phyloP scores from a whole-genome alignment of 2,888 invertebrate species.

The Patella ulyssiponensis region DNA sequence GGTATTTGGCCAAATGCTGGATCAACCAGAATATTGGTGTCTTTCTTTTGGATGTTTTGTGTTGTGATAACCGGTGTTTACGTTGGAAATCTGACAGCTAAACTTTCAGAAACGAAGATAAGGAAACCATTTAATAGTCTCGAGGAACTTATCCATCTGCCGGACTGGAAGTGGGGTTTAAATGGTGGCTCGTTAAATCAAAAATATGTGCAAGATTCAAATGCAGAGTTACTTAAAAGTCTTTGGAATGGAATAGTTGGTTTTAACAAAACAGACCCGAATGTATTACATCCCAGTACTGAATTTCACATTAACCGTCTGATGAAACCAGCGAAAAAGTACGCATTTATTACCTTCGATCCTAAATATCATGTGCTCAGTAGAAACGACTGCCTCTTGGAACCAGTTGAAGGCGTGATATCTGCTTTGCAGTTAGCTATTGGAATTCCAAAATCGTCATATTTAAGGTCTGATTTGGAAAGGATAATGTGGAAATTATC shows the following conservation, averaged over 20 bases:
- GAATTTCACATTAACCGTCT: neutral
- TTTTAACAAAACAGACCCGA: neutral
- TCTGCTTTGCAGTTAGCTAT: neutral
- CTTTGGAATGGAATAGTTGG: neutral
- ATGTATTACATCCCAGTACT: neutral
- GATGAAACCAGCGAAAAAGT: neutral
- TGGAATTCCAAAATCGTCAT: neutral
- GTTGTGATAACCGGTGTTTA: neutral
- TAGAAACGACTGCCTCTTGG: neutral
- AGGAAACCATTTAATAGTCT: neutral
- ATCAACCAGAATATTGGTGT: neutral
- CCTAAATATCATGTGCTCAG: neutral
- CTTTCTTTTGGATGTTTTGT: constrained; percentile 1
- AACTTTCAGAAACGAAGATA: neutral
- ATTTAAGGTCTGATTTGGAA: neutral
- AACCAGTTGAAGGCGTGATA: neutral
- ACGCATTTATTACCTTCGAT: neutral
- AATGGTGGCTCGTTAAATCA: neutral
- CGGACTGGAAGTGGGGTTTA: neutral
- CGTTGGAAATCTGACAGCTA: neutral
- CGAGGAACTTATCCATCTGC: neutral
- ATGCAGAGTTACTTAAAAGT: neutral
- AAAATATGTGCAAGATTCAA: neutral
- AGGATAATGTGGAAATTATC: neutral
- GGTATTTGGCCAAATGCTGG: neutral